A percentile compares a stretch with the other conserved stretches of the same genome.
phyloP scores from a whole-genome alignment of 2,113 vertebrate species.

The Sinosuthora webbiana region DNA sequence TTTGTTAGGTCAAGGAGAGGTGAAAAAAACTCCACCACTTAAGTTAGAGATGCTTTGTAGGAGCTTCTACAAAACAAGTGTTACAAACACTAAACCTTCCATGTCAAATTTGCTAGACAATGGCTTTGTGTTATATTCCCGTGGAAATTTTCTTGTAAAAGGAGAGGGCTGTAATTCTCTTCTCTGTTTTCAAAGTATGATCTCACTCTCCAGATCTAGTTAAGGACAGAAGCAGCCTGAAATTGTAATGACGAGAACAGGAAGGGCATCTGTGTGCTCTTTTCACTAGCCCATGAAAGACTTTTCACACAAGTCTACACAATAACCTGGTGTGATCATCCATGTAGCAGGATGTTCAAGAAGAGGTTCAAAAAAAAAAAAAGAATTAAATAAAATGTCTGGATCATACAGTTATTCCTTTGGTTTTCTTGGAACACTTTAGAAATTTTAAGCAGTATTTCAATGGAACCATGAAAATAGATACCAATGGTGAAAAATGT shows the following conservation, averaged over 20 bases:
- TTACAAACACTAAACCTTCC: neutral
- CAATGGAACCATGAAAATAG: neutral
- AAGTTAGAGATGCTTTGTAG: constrained; percentile 24
- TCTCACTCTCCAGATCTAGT: constrained; percentile 23
- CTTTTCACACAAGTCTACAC: neutral
- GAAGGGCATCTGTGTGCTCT: neutral
- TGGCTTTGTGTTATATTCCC: constrained; percentile 24
- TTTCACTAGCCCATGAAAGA: neutral
- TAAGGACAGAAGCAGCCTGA: constrained; percentile 7
- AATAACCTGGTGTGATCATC: neutral
- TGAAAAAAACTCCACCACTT: neutral
- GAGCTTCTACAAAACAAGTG: constrained; percentile 5
- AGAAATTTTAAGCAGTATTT: neutral
- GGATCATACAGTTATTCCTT: neutral
- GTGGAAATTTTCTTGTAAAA: constrained; percentile 19
- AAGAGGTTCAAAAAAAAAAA: neutral
- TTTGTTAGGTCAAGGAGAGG: constrained; percentile 43
- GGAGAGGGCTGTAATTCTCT: constrained; percentile 18
- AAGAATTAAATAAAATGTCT: neutral
- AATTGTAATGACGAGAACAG: neutral
- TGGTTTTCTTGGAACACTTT: neutral
- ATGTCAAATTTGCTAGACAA: constrained; percentile 28
- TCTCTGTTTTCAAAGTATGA: constrained; percentile 43
- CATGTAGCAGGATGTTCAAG: neutral
- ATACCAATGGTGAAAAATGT: neutral